Base-by-base conservation (phyloP, 2,888 invertebrate species). In the Brachyptera risi region DNA sequence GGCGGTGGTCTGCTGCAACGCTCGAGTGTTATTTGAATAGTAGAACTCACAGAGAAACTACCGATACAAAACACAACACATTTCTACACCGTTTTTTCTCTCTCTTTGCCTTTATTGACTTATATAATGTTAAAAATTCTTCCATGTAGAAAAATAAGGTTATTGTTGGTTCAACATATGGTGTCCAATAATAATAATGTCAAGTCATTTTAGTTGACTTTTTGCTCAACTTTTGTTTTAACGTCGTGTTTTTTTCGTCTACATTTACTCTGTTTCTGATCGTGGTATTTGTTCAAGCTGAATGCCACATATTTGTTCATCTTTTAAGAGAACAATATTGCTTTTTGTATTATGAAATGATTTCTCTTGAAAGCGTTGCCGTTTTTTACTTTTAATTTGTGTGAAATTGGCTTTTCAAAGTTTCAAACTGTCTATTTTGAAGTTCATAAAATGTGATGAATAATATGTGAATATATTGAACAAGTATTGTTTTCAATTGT, bases 201-300 rank as follows among this genome's bases (percentile, higher is more conserved):
- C 37, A 35, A 54, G 23, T 54, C 54, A 54, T 37, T 35, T 37
- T 54, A 5, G 54, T 54, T 54, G 35, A 37, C 54, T 35, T 54
- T 35, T 35, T 35, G 44, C 24, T 54, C 54, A 54, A 54, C 54
- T 35, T 54, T 54, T 54, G 54, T 54, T 54, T 54, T 54, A 54
- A 35, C 35, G 27, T 37, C 23, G 37, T 5, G 19, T 37, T 23
- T 35, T 54, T 27, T 37, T 37, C 37, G 37, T 13, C 54, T 21
- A 19, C 17, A 26, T 23, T 17, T 17, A 26, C 42, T 35, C 9
- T 54, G 54, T 54, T 31, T 54, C 54, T 54, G 54, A 54, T 54
- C 54, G 7, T 15, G 11, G 2, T 54, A 37, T 54, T 54, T 54
- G 35, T 17, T 35, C 35, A 54, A 21, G 21, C 37, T 54, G 35